Conservation (phyloP, 2,888 invertebrate genomes). For the Scaptomyza parva region DNA sequence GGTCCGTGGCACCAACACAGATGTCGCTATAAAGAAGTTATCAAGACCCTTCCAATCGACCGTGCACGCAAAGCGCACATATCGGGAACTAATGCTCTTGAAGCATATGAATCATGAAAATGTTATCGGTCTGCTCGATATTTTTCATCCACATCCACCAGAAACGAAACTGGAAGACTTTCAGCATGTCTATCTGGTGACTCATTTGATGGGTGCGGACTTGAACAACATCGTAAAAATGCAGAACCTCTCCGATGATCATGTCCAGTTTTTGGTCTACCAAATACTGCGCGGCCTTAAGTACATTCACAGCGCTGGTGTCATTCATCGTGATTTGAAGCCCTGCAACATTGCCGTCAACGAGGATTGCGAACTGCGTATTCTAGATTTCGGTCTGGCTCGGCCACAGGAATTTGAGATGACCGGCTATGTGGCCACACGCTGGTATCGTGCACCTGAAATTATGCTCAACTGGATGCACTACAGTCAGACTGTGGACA, state of each 20-base stretch:
- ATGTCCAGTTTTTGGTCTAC: conserved; percentile 99
- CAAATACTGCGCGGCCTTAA: conserved; percentile 98
- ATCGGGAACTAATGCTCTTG: conserved; percentile 96
- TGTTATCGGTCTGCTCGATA: conserved; percentile 96
- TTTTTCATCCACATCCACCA: conserved; percentile 94
- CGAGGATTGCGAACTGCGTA: conserved; percentile 99
- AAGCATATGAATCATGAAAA: conserved; percentile 99
- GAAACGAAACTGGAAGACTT: conserved; percentile 90
- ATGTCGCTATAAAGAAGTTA: conserved; percentile 98
- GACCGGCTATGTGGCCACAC: conserved; percentile 98
- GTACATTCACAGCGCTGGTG: conserved; percentile 99
- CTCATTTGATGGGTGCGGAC: conserved; percentile 99
- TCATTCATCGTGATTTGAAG: conserved; percentile 98
- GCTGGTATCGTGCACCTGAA: conserved; percentile 99
- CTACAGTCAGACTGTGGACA: conserved; percentile 99
- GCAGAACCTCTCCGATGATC: conserved; percentile 98
- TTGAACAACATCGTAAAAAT: conserved; percentile 99
- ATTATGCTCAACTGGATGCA: conserved; percentile 99
- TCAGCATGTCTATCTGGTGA: conserved; percentile 98
- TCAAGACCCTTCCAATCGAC: conserved; percentile 98
- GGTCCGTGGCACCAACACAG: conserved; percentile 65
- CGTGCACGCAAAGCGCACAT: conserved; percentile 99
- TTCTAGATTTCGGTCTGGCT: conserved; percentile 98
- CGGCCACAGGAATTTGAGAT: conserved; percentile 99
- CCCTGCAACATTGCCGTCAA: conserved; percentile 99